These are phyloP conservation scores for Bombus difficillimus DNA, from an alignment of 1,140 invertebrate genomes.

Conservation along the genomic window DNA sequence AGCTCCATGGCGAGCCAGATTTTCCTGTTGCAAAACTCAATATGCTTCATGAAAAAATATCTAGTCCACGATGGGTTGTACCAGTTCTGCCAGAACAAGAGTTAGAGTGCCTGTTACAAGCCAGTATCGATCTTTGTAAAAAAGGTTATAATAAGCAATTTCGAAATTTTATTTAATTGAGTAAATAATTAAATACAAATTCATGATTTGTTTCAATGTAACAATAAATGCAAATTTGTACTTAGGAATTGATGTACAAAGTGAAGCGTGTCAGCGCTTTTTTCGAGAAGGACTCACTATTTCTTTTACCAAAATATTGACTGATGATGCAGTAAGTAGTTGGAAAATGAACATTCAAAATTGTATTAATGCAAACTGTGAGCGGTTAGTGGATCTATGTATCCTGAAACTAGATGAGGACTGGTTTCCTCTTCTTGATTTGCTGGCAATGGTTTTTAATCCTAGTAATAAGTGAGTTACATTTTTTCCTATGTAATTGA, in stretches of 20 bases:
- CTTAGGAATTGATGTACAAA: slow-evolving; percentile 92
- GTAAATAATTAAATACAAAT: not conserved
- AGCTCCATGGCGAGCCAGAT: slow-evolving; percentile 84
- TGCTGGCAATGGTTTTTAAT: slow-evolving; percentile 96
- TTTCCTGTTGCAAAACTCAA: slow-evolving; percentile 95
- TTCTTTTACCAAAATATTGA: slow-evolving; percentile 98
- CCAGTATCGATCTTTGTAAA: slow-evolving; percentile 93
- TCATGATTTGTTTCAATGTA: not conserved
- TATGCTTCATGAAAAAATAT: slow-evolving; percentile 97
- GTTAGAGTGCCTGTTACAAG: slow-evolving; percentile 94
- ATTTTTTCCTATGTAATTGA: not conserved
- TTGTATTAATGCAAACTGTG: slow-evolving; percentile 96
- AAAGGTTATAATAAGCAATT: slow-evolving; percentile 83
- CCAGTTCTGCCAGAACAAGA: slow-evolving; percentile 98
- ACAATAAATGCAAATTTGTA: not conserved
- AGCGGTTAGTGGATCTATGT: slow-evolving; percentile 95
- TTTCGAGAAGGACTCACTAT: slow-evolving; percentile 97
- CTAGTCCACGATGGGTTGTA: slow-evolving; percentile 97
- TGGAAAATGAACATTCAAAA: slow-evolving; percentile 99
- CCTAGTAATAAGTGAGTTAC: slow-evolving; percentile 92
- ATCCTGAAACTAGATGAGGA: slow-evolving; percentile 95
- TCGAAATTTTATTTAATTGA: not conserved
- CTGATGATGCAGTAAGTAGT: slow-evolving; percentile 98
- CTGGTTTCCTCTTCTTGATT: slow-evolving; percentile 95
- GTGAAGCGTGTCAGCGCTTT: slow-evolving; percentile 96